Evolutionary conservation across 2,113 vertebrate genomes (phyloP).

Genomic region (Cathartes aura): DNA sequence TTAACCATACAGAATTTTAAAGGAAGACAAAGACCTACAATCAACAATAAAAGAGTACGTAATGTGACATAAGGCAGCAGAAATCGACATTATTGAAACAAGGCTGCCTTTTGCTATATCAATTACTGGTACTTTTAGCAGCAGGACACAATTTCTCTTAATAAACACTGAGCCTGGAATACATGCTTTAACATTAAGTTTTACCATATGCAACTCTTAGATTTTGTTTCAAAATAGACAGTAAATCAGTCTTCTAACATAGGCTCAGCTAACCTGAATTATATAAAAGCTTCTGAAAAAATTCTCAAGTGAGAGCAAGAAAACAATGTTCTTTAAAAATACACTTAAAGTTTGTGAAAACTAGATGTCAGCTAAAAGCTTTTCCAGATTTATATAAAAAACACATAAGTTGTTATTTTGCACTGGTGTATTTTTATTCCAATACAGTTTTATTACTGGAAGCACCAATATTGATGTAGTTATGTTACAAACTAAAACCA

Average conservation of each 20-base stretch:
- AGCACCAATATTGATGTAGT: background rate
- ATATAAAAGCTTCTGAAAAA: background rate
- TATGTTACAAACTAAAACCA: background rate
- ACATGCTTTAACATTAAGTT: background rate
- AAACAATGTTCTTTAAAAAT: background rate
- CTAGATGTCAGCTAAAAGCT: background rate
- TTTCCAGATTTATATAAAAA: background rate
- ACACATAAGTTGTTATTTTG: background rate
- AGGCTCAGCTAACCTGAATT: background rate
- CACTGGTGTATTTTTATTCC: background rate
- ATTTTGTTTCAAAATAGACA: background rate
- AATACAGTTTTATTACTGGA: background rate
- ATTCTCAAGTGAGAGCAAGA: background rate
- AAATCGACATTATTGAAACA: background rate
- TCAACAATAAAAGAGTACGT: background rate
- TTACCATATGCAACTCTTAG: background rate
- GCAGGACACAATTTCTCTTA: background rate
- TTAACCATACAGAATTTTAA: background rate
- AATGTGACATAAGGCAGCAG: background rate
- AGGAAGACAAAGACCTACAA: background rate
- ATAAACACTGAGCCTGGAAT: background rate
- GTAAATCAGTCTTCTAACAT: background rate
- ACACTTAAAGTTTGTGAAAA: background rate
- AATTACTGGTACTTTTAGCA: background rate
- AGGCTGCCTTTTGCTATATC: background rate